Percentiles rank a stretch among this genome's conserved stretches.
These are phyloP conservation scores for Cerceris ruficornis DNA, from an alignment of 2,888 invertebrate species.

Conservation along the genomic window DNA sequence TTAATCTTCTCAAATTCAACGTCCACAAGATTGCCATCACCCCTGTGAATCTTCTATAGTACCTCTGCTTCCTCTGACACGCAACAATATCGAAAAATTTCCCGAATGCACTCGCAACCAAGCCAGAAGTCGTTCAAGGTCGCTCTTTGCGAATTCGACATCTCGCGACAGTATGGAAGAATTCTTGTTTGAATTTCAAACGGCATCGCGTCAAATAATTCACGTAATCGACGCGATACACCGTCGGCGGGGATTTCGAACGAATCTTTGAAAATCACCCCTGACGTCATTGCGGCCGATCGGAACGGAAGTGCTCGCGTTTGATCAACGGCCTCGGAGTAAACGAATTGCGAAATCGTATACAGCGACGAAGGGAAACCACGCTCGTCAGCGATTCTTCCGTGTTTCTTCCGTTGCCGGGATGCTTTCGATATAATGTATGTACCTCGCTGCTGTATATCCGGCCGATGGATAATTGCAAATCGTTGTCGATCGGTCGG, in stretches of 20 bases:
- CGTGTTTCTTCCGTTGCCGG: slow-evolving; percentile 3
- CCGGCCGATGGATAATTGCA: neutral
- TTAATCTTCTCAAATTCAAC: too few relatives aligned
- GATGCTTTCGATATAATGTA: neutral
- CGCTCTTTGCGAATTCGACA: neutral
- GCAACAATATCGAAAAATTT: too few relatives aligned
- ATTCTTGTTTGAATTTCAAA: too few relatives aligned
- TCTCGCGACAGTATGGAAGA: neutral
- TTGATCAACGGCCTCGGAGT: slow-evolving; percentile 2
- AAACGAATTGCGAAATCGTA: neutral
- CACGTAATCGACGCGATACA: too few relatives aligned
- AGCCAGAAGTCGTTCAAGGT: neutral
- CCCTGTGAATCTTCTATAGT: too few relatives aligned
- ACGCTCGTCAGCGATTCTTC: slow-evolving; percentile 13
- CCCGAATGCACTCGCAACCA: too few relatives aligned
- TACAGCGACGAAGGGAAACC: neutral
- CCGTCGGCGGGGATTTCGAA: too few relatives aligned
- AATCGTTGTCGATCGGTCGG: neutral
- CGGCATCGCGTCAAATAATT: too few relatives aligned
- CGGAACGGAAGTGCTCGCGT: neutral
- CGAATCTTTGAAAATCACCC: neutral
- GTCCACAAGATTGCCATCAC: too few relatives aligned
- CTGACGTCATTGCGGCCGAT: slow-evolving; percentile 14
- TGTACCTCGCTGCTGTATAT: neutral
- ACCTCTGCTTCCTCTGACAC: too few relatives aligned